Evolutionary conservation across 2,113 vertebrate genomes (phyloP), one percentile per base, ranked within the genome.

Genomic region (Dolichallabes microphthalmus): DNA sequence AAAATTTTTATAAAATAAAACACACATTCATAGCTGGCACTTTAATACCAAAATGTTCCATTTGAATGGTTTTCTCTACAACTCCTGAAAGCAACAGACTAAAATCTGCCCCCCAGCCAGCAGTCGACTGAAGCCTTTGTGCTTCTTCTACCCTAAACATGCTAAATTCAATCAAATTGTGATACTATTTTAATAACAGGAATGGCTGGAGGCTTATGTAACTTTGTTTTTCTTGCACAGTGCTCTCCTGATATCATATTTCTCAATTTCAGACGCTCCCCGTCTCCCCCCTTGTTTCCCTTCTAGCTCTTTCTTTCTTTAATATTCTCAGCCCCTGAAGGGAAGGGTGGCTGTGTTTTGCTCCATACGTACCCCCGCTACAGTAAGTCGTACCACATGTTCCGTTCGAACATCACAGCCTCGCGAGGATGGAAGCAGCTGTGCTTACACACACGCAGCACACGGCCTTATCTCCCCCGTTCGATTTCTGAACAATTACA

Each of bases 361-460:
- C 87, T 88, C 82, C 87, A 87, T 71, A 89, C 80, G 80, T 88
- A 87, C 87, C 87, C 88, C 80, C 27, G 75, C 68, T 95, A n/a
- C n/a, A n/a, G n/a, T n/a, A 95, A 95, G 91, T 86, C 91, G 53
- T 90, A 91, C 92, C 94, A 95, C 91, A 93, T 95, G 94, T 92
- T 90, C 75, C 80, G 76, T 63, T 87, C 58, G 55, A 80, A 39
- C 73, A 89, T 91, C 88, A 81, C 45, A 81, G 88, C 80, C n/a
- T 25, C n/a, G 19, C 66, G 32, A 86, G 87, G 85, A 63, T 64
- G 55, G 82, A 89, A 85, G 91, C 32, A 80, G 83, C 81, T 32
- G 77, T 45, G 82, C 71, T 80, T 82, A 85, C 79, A 78, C 82
- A 86, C 79, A 57, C 82, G n/a, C 30, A 80, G 82, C 76, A 71